phyloP scores from a whole-genome alignment of 2,113 vertebrate species.

The Vulpes vulpes region DNA sequence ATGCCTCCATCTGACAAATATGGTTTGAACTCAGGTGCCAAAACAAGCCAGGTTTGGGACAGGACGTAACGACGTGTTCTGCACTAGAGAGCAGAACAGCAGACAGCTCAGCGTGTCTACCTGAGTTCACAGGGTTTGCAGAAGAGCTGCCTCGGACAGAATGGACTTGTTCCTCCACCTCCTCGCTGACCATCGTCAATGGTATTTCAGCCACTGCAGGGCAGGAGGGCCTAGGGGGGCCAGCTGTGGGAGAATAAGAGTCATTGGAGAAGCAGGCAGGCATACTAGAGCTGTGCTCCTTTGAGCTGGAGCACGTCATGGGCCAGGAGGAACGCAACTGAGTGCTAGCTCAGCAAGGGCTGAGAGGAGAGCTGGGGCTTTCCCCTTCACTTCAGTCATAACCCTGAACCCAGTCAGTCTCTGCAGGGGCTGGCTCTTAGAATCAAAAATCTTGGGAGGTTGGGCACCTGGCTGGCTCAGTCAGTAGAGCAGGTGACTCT shows the following conservation, averaged over 20 bases:
- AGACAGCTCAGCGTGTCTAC: slow-evolving; percentile 63
- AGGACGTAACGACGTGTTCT: not conserved
- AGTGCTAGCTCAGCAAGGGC: not conserved
- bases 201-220: slow-evolving; percentile 77
- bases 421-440: not conserved
- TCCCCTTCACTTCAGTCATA: not conserved
- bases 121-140: slow-evolving; percentile 84
- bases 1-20: not conserved
- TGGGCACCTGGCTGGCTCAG: not conserved
- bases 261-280: slow-evolving; percentile 68
- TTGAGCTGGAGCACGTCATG: not conserved
- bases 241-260: slow-evolving; percentile 77
- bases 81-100: not conserved
- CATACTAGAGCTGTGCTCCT: not conserved
- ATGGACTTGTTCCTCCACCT: slow-evolving; percentile 80
- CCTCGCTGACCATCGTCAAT: slow-evolving; percentile 79
- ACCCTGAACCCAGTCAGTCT: not conserved
- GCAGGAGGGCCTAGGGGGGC: slow-evolving; percentile 77
- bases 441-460: not conserved
- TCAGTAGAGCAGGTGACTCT: not conserved
- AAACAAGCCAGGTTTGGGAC: not conserved
- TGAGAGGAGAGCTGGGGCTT: not conserved
- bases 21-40: slow-evolving; percentile 35
- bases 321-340: not conserved
- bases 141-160: slow-evolving; percentile 79